Evolutionary conservation across 2,888 invertebrate species (phyloP).

Genomic region (Coremacera marginata): DNA sequence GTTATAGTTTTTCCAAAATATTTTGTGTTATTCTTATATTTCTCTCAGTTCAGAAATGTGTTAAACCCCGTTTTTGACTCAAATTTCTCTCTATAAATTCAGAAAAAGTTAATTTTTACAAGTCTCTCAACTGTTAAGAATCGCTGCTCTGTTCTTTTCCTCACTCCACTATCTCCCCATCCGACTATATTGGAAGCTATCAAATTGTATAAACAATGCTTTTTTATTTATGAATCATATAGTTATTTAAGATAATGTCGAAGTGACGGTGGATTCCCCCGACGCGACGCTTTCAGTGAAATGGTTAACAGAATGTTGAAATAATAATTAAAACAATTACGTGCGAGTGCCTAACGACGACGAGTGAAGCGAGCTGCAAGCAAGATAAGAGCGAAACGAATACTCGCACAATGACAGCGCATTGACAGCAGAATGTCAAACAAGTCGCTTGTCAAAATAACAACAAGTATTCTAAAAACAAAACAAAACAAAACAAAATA

Average conservation of each 20-base stretch:
- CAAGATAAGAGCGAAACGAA: too few species aligned
- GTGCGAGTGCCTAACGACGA: not conserved
- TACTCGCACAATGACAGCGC: too few species aligned
- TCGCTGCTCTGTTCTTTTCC: too few species aligned
- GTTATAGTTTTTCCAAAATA: too few species aligned
- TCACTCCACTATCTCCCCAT: not conserved
- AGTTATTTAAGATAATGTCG: not conserved
- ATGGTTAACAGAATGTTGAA: not conserved
- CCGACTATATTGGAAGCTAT: too few species aligned
- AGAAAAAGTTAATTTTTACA: too few species aligned
- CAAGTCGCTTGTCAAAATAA: not conserved
- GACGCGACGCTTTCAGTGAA: conserved; percentile 4
- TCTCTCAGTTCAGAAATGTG: too few species aligned
- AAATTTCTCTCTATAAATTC: too few species aligned
- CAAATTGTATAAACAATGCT: conserved; percentile 13
- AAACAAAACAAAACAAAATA: not conserved
- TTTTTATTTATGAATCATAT: conserved; percentile 20
- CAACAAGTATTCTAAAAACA: not conserved
- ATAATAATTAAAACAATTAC: conserved; percentile 13
- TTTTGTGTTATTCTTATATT: too few species aligned
- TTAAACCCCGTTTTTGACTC: too few species aligned
- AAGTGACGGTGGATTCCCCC: conserved; percentile 22
- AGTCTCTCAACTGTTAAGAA: too few species aligned
- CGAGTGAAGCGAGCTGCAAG: too few species aligned
- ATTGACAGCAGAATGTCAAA: conserved; percentile 5